phyloP scores from a whole-genome alignment of 1,140 invertebrate genomes.

The Uloborus diversus region DNA sequence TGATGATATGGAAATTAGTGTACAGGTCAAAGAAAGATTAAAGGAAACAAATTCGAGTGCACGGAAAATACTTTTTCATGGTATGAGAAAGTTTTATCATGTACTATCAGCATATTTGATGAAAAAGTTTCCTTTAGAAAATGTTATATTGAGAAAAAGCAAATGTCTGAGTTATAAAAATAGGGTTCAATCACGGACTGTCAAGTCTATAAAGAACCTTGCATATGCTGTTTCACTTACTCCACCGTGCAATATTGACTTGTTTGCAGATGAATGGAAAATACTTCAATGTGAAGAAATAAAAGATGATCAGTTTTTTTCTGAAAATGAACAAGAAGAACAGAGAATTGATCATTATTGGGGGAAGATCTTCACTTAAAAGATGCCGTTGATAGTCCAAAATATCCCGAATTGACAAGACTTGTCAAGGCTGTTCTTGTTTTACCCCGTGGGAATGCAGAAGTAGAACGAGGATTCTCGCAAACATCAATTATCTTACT shows the following conservation, averaged over 20 bases:
- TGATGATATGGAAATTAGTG: not conserved
- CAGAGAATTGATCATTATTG: not conserved
- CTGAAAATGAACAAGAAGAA: not conserved
- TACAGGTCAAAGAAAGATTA: not conserved
- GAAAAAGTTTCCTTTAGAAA: not conserved
- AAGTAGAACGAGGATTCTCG: not conserved
- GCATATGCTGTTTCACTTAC: not conserved
- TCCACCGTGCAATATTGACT: not conserved
- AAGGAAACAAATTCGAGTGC: not conserved
- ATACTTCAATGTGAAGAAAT: not conserved
- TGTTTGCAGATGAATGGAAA: not conserved
- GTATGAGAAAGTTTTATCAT: not conserved
- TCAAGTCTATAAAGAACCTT: not conserved
- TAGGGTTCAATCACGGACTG: not conserved
- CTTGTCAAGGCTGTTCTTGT: not conserved
- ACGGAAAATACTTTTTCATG: not conserved
- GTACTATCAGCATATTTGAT: not conserved
- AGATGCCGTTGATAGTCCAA: not conserved
- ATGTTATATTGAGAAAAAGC: not conserved
- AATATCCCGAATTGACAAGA: not conserved
- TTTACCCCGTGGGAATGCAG: not conserved
- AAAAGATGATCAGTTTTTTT: not conserved
- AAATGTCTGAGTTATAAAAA: not conserved
- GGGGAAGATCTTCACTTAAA: not conserved
- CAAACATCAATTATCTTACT: not conserved